Conservation (phyloP, 2,113 vertebrate species). For the Festucalex cinctus region DNA sequence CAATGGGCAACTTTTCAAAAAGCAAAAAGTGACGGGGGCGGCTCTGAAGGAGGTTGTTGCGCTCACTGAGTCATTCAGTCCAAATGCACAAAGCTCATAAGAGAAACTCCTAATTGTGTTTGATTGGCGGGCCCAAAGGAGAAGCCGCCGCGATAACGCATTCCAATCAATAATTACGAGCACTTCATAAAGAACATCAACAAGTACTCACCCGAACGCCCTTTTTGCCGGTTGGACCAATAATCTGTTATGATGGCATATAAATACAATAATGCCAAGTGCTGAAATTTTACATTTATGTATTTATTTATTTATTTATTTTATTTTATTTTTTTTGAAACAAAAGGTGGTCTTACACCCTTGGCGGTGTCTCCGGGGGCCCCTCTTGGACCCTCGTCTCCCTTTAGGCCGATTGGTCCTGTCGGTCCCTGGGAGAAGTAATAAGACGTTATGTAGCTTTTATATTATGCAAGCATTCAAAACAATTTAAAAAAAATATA, state of each 20-base stretch:
- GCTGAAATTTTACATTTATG: too few species aligned
- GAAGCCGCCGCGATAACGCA: slow-evolving; percentile 47
- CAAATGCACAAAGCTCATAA: slow-evolving; percentile 43
- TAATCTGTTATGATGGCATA: slow-evolving; percentile 64
- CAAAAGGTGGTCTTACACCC: slow-evolving; percentile 72
- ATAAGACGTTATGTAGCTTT: not conserved
- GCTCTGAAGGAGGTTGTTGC: slow-evolving; percentile 33
- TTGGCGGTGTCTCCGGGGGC: slow-evolving; percentile 79
- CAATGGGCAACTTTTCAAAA: slow-evolving; percentile 23
- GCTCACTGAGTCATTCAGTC: slow-evolving; percentile 32
- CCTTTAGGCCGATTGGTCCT: slow-evolving; percentile 80
- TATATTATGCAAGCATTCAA: not conserved
- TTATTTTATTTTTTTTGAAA: too few species aligned
- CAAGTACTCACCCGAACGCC: slow-evolving; percentile 75
- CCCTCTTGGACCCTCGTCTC: slow-evolving; percentile 79
- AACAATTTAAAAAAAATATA: too few species aligned
- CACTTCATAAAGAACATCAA: slow-evolving; percentile 7
- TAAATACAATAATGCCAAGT: slow-evolving; percentile 6
- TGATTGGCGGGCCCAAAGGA: slow-evolving; percentile 43
- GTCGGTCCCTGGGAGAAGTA: slow-evolving; percentile 68
- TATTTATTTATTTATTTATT: too few species aligned
- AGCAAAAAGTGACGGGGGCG: slow-evolving; percentile 29
- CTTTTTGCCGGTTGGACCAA: slow-evolving; percentile 84
- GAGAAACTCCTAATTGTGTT: slow-evolving; percentile 49
- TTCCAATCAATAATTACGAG: slow-evolving; percentile 43